A percentile compares a stretch with the other conserved stretches of the same genome.
Evolutionary conservation across 2,888 invertebrate species (phyloP).

Genomic region (Sisyra nigra): DNA sequence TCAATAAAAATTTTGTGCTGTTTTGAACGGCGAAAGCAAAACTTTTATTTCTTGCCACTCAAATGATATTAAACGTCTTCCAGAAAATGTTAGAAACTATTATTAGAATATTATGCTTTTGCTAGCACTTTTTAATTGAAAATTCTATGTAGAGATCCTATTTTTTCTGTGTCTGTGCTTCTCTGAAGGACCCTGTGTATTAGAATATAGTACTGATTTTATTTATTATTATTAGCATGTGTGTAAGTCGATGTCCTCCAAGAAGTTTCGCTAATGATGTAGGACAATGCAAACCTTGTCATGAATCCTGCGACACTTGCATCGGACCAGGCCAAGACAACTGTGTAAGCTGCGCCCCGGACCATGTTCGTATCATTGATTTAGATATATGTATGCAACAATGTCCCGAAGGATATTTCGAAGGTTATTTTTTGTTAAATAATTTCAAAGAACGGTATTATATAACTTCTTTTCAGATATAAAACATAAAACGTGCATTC

Average conservation of each 20-base stretch:
- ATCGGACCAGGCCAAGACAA: conserved; percentile 77
- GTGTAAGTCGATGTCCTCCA: conserved; percentile 72
- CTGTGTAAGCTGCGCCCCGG: conserved; percentile 70
- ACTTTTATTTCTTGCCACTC: too few species aligned
- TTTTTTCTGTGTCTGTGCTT: too few species aligned
- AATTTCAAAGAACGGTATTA: neutral
- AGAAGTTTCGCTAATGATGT: conserved; percentile 69
- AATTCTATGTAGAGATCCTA: too few species aligned
- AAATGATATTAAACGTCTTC: too few species aligned
- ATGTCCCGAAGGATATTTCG: conserved; percentile 81
- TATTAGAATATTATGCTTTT: too few species aligned
- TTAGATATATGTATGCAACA: conserved; percentile 74
- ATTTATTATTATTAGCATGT: too few species aligned
- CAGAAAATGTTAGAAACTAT: too few species aligned
- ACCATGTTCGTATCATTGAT: conserved; percentile 68
- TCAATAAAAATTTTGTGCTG: too few species aligned
- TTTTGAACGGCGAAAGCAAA: too few species aligned
- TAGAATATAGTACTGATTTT: too few species aligned
- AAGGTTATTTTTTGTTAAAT: conserved; percentile 37
- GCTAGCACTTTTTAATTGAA: too few species aligned
- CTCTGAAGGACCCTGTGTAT: too few species aligned
- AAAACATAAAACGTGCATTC: conserved; percentile 48
- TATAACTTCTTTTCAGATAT: conserved; percentile 2
- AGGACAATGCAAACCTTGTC: conserved; percentile 71
- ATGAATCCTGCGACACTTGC: conserved; percentile 79